Percentiles rank a stretch among this genome's conserved stretches.
Conservation (phyloP, 2,113 vertebrate genomes). For the Hydrolagus affinis region DNA sequence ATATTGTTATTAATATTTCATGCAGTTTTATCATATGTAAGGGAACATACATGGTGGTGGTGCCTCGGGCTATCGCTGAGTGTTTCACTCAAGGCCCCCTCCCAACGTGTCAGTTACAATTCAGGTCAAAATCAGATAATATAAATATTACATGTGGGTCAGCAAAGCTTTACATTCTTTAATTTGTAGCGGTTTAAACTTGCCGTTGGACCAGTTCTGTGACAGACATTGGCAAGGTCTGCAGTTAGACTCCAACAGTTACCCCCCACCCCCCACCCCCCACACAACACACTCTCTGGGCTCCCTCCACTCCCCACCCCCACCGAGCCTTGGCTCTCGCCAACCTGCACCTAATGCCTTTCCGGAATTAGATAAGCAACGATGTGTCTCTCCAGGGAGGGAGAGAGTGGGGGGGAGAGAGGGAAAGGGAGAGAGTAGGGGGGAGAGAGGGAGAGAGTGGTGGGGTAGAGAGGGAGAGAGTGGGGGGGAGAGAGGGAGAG, state of each 20-base stretch:
- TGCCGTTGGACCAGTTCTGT: not conserved
- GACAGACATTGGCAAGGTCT: no score
- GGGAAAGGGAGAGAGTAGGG: no score
- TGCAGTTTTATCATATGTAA: constrained; percentile 28
- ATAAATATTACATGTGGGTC: constrained; percentile 27
- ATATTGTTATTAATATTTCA: constrained; percentile 30
- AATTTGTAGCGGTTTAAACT: constrained; percentile 29
- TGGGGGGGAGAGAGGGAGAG: no score
- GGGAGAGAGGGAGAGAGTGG: no score
- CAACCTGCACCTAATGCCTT: not conserved
- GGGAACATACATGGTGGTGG: constrained; percentile 29
- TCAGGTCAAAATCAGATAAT: constrained; percentile 25
- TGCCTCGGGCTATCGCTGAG: constrained; percentile 25
- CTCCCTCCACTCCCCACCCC: not conserved
- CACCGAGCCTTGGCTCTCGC: not conserved
- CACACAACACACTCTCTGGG: not conserved
- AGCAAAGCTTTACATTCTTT: constrained; percentile 25
- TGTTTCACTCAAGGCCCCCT: constrained; percentile 28
- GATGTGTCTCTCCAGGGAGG: no score
- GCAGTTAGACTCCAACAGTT: no score
- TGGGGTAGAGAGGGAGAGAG: no score
- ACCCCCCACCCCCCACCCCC: no score
- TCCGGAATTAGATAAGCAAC: not conserved
- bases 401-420: no score
- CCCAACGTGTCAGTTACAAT: constrained; percentile 26